Evolutionary conservation across 2,888 invertebrate genomes (phyloP).

Genomic region (Ochropacha duplaris): DNA sequence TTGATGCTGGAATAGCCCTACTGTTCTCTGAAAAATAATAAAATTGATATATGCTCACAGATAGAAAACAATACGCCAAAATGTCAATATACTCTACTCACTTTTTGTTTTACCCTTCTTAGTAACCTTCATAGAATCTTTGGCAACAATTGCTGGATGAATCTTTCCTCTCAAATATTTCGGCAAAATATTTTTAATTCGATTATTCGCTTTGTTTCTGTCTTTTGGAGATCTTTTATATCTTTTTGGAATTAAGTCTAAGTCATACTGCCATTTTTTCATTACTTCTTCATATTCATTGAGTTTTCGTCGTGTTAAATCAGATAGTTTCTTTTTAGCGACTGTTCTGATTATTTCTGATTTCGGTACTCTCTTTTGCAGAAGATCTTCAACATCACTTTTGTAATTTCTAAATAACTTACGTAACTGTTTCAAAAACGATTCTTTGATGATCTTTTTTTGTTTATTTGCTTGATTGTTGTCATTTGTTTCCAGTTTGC

Average conservation of each 20-base stretch:
- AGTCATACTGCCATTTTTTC: slow-evolving; percentile 56
- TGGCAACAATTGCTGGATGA: slow-evolving; percentile 35
- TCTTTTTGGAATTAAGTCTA: slow-evolving; percentile 36
- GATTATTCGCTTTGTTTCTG: slow-evolving; percentile 27
- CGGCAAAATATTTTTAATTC: slow-evolving; percentile 64
- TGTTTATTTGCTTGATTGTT: neutral
- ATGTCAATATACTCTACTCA: slow-evolving; percentile 9
- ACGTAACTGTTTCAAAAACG: slow-evolving; percentile 53
- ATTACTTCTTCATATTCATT: slow-evolving; percentile 48
- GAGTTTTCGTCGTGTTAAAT: slow-evolving; percentile 41
- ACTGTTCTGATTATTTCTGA: slow-evolving; percentile 46
- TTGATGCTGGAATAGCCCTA: neutral
- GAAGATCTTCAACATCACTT: slow-evolving; percentile 41
- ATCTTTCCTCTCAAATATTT: slow-evolving; percentile 58
- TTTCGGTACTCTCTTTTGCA: slow-evolving; percentile 44
- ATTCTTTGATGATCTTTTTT: slow-evolving; percentile 27
- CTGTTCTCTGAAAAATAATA: neutral
- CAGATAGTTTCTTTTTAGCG: slow-evolving; percentile 43
- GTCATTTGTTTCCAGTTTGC: slow-evolving; percentile 11
- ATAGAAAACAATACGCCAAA: neutral
- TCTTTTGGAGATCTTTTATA: slow-evolving; percentile 41
- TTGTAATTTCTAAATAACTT: slow-evolving; percentile 51
- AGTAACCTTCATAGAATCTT: slow-evolving; percentile 26
- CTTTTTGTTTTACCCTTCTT: slow-evolving; percentile 16
- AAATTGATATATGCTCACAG: neutral